Base-by-base conservation (phyloP, 2,797 vertebrate genomes). In the Thalassophryne amazonica region DNA sequence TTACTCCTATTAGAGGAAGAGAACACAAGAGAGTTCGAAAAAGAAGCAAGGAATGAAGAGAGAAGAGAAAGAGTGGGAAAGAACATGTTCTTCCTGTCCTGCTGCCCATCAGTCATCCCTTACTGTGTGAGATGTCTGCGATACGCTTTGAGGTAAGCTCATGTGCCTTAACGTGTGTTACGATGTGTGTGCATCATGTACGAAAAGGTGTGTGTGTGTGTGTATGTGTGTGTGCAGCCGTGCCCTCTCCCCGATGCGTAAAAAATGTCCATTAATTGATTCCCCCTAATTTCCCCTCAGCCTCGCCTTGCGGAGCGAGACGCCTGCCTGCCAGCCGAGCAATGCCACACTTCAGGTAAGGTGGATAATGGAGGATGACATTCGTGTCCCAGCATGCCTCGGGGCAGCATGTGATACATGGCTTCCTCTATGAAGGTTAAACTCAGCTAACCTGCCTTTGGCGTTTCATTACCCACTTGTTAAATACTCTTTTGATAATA, bases 401-500 rank as follows among this genome's bases (percentile, higher is more conserved):
- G 88, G 92, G 95, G 94, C 93, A 94, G 92, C 92, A 91, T 95
- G 93, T 93, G 94, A 97, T 95, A 94, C 95, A 96, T 96, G 93
- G 94, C 94, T 97, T 95, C 94, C 93, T 90, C 93, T 96, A 94
- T 99, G 96, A 99, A 98, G 96, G 96, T 98, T 98, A 99, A 99
- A 97, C 94, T 96, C 94, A 94, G 95, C 95, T 97, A 96, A 98
- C 94, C 95, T 95, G 95, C 95, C 95, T 97, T 96, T 97, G 96
- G 96, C 95, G 94, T 98, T 98, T 97, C 97, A 98, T 99, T 98
- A 98, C 94, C 92, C 93, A 96, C 95, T 96, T 98, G 95, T 98
- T 97, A 99, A 98, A 97, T 93, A 97, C 94, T 96, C 95, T 97
- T 98, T 97, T 96, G 96, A 94, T 98, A 97, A 97, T 98, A 97